Base-by-base conservation (phyloP, 2,888 invertebrate genomes). In the Podabrus alpinus region DNA sequence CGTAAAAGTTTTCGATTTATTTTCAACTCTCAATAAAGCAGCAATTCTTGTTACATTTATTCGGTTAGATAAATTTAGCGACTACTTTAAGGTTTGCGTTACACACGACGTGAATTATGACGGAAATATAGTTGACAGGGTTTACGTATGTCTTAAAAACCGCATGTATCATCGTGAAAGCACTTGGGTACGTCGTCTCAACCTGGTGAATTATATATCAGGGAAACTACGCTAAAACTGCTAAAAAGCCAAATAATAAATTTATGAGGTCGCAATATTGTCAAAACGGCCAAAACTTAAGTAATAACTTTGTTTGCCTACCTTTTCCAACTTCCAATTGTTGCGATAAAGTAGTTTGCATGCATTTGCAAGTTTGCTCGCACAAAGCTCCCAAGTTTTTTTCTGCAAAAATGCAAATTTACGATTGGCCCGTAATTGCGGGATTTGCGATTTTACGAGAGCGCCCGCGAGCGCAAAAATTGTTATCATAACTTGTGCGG, bases 241-340 rank as follows among this genome's bases (percentile, higher is more conserved):
- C 76, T 74, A 77, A 77, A 77, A 77, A 77, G 76, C 74, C 76
- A 71, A 74, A 77, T 77, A 74, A 74, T 74, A 77, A 77, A 77
- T 77, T 77, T 77, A 77, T 72, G 73, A 77, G 76, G 73, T 76
- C 73, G 71, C 76, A 72, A 69, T 72, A 77, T 74, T 69, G 71
- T 59, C 29, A 24, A 71, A 62, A 61, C 69, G 72, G 70, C 75
- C 72, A 71, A 64, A 76, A 77, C 72, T 77, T 77, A 74, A 72
- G 74, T 77, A 77, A 77, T 77, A 77, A 71, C 72, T 77, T n/a
- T 77, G 74, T 74, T 71, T 68, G 71, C 73, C 73, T 73, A 71
- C 70, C 64, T 66, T 70, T 61, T 13, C 25, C 69, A 72, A 74
- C 68, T 68, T 60, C 68, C 71, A 68, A 71, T 17, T 66, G 25